phyloP scores from a whole-genome alignment of 2,113 vertebrate genomes.

The Gobiocypris rarus region DNA sequence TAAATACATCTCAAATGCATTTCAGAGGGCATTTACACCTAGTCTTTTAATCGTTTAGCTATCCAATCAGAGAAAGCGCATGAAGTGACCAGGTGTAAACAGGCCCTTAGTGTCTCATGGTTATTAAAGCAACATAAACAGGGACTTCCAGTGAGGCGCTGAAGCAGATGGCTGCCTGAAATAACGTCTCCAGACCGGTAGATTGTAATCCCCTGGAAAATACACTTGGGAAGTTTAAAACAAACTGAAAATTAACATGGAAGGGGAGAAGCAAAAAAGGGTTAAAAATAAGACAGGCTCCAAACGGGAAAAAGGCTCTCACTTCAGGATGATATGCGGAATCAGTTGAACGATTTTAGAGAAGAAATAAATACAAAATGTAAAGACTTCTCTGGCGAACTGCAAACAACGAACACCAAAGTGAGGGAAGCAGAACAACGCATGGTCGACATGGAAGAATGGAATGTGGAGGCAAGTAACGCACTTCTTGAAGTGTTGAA shows the following conservation, averaged over 20 bases:
- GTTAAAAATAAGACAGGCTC: not conserved
- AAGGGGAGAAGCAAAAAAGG: conserved; percentile 5
- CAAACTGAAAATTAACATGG: not conserved
- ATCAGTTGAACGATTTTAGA: not conserved
- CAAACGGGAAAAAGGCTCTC: not conserved
- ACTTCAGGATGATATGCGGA: not conserved
- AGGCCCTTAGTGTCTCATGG: too few relatives aligned
- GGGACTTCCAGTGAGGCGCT: too few relatives aligned
- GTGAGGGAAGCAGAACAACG: not conserved
- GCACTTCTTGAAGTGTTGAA: not conserved
- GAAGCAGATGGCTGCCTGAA: too few relatives aligned
- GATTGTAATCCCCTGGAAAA: too few relatives aligned
- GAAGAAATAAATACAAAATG: not conserved
- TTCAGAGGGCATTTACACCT: too few relatives aligned
- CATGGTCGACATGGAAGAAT: not conserved
- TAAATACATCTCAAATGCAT: too few relatives aligned
- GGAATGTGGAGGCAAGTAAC: not conserved
- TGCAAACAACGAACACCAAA: not conserved
- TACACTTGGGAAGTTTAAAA: too few relatives aligned
- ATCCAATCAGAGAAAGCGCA: too few relatives aligned
- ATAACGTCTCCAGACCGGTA: too few relatives aligned
- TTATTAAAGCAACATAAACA: too few relatives aligned
- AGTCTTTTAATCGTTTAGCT: too few relatives aligned
- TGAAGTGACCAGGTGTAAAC: too few relatives aligned
- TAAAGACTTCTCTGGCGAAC: not conserved